These are phyloP conservation scores for Campoplex capitator DNA, from an alignment of 2,888 invertebrate genomes.

Conservation along the genomic window DNA sequence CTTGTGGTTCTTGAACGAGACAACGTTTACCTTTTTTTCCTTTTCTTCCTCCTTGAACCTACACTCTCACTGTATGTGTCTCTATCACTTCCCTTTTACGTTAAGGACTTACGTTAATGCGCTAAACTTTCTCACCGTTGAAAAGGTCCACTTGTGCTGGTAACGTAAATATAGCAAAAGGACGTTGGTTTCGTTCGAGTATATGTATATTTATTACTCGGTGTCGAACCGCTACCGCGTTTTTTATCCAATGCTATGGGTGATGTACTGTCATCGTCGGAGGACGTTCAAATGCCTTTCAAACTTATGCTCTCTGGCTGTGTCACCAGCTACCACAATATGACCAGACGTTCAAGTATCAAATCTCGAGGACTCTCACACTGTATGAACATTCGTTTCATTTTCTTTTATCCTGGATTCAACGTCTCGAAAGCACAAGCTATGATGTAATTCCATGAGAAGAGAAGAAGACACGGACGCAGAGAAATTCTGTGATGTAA, in stretches of 20 bases:
- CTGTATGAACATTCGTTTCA: background rate
- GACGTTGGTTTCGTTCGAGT: conserved; percentile 28
- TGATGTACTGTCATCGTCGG: conserved; percentile 56
- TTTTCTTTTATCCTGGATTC: conserved; percentile 9
- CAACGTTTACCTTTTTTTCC: conserved; percentile 30
- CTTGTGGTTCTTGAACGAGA: conserved; percentile 22
- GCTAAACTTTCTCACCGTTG: conserved; percentile 64
- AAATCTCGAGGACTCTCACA: conserved; percentile 9
- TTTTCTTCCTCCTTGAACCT: background rate
- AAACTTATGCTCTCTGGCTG: conserved; percentile 40
- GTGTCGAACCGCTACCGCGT: too few species aligned
- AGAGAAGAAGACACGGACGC: too few species aligned
- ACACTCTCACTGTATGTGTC: conserved; percentile 41
- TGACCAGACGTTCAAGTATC: conserved; percentile 38
- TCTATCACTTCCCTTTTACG: conserved; percentile 30
- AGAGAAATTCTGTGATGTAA: conserved; percentile 50
- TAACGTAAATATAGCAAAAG: conserved; percentile 60
- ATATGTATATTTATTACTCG: background rate
- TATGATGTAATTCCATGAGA: conserved; percentile 56
- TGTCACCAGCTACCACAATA: conserved; percentile 22
- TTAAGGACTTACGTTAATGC: conserved; percentile 63
- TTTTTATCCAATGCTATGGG: background rate
- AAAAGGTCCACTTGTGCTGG: conserved; percentile 59
- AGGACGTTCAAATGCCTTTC: conserved; percentile 61
- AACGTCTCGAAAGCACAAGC: conserved; percentile 24